phyloP scores from a whole-genome alignment of 1,140 invertebrate genomes.

The Tachypleus tridentatus region DNA sequence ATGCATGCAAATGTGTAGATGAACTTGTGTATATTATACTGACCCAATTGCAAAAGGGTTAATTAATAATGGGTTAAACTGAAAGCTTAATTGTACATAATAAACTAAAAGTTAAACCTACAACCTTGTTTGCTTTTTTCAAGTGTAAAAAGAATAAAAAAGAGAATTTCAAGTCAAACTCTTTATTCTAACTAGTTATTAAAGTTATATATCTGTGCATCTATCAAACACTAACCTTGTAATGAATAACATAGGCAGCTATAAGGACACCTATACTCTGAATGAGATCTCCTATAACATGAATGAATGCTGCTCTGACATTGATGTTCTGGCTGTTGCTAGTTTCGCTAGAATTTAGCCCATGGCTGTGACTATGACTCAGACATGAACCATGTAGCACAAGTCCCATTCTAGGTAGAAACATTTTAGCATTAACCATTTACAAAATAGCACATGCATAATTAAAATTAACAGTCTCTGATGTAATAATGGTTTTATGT shows the following conservation, averaged over 20 bases:
- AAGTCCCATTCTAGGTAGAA: constrained; percentile 10
- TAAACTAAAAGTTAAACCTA: too few species aligned
- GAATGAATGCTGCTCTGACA: constrained; percentile 90
- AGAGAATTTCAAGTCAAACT: background rate
- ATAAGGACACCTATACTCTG: constrained; percentile 91
- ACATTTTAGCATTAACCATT: background rate
- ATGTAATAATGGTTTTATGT: too few species aligned
- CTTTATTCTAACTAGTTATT: background rate
- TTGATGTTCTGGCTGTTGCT: constrained; percentile 65
- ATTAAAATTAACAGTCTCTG: too few species aligned
- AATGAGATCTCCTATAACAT: constrained; percentile 91
- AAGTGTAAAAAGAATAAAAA: too few species aligned
- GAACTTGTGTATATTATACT: too few species aligned
- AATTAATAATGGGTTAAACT: too few species aligned
- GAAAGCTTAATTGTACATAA: too few species aligned
- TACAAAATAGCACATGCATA: too few species aligned
- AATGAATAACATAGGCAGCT: constrained; percentile 85
- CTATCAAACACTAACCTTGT: constrained; percentile 51
- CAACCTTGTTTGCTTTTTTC: too few species aligned
- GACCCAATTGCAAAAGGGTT: too few species aligned
- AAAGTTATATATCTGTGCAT: background rate
- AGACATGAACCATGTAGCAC: constrained; percentile 8
- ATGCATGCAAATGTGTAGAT: too few species aligned
- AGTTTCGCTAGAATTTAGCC: background rate
- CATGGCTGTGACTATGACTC: constrained; percentile 11